Evolutionary conservation across 2,888 invertebrate genomes (phyloP).

Genomic region (Eurytoma californica): DNA sequence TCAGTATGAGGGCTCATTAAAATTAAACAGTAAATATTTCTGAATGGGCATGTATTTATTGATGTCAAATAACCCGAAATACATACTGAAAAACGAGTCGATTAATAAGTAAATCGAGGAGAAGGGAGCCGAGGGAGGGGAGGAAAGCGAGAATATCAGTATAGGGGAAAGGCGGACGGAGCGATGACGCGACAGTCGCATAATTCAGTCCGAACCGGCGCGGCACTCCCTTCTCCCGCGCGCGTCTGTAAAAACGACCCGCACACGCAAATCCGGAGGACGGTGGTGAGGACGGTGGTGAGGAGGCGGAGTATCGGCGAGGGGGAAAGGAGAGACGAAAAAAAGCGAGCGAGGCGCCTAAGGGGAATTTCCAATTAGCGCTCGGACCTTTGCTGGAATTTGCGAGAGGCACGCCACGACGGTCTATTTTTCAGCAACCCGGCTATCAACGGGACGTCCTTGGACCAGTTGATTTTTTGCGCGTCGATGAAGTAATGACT

Average conservation of each 20-base stretch:
- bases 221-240: conserved; percentile 29
- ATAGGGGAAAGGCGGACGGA: conserved; percentile 1
- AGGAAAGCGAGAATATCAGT: neutral
- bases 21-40: too few relatives aligned
- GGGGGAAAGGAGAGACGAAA: conserved; percentile 8
- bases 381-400: conserved; percentile 36
- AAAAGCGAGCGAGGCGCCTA: conserved; percentile 10
- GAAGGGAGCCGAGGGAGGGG: neutral
- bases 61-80: neutral
- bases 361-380: conserved; percentile 53
- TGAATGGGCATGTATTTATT: neutral
- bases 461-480: too few relatives aligned
- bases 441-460: neutral
- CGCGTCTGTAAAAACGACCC: conserved; percentile 21
- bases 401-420: conserved; percentile 13
- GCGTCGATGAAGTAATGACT: too few relatives aligned
- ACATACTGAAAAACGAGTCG: conserved; percentile 22
- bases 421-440: neutral
- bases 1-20: too few relatives aligned
- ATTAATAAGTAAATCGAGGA: conserved; percentile 33
- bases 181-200: conserved; percentile 43
- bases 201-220: conserved; percentile 33
- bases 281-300: neutral
- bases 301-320: neutral
- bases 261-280: conserved; percentile 29